Conservation (phyloP, 1,140 invertebrate species). For the Rhopalosiphum maidis region DNA sequence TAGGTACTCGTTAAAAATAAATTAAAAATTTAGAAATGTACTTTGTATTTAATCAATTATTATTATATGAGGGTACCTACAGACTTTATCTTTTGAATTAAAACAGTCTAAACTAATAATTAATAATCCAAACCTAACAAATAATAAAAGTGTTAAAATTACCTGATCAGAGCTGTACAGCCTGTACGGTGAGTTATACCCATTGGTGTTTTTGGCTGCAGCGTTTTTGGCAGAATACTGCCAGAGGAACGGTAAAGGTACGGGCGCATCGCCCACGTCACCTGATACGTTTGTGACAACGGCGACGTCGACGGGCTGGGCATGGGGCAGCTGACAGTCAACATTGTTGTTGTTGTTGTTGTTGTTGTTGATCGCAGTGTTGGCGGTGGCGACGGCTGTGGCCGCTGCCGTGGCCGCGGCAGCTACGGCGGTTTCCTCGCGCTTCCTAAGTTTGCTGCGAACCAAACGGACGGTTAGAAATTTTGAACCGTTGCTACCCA, state of each 20-base stretch:
- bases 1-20: not conserved
- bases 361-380: conserved; percentile 60
- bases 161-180: conserved; percentile 83
- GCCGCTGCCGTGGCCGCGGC: conserved; percentile 59
- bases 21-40: not conserved
- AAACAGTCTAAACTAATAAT: not conserved
- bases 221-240: conserved; percentile 75
- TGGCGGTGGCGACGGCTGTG: conserved; percentile 52
- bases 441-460: conserved; percentile 83
- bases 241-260: conserved; percentile 75
- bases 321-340: conserved; percentile 57
- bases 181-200: conserved; percentile 65
- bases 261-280: conserved; percentile 57
- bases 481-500: conserved; percentile 76
- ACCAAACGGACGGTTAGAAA: conserved; percentile 86
- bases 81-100: not conserved
- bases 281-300: not conserved
- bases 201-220: conserved; percentile 67
- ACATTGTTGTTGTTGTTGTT: conserved; percentile 58
- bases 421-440: conserved; percentile 69
- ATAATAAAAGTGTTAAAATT: conserved; percentile 55
- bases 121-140: no score
- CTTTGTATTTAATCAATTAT: not conserved
- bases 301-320: not conserved
- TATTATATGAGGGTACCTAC: no score